Base-by-base conservation (phyloP, 1,140 invertebrate genomes). In the Kradibia gibbosae region DNA sequence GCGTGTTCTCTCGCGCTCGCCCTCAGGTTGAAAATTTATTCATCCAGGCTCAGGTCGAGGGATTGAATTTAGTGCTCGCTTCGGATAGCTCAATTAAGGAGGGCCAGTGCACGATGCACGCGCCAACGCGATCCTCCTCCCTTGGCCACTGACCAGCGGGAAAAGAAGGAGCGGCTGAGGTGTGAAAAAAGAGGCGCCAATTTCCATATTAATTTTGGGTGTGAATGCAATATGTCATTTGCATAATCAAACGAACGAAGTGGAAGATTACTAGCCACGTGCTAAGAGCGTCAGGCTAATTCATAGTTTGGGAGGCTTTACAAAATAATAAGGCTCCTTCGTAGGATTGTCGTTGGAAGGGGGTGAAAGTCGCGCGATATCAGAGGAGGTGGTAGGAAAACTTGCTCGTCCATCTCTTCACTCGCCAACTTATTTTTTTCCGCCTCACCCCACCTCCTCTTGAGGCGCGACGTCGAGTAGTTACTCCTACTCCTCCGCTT, bases 271-370 rank as follows among this genome's bases (percentile, higher is more conserved):
- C 71, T 36, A 53, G 39, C n/a, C 17, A 42, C 34, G 34, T 53
- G 84, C 85, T 67, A 39, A 39, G 34, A 8, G 3, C 34, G 20
- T 20, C 4, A 39, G 15, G 34, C 31, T 65, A 84, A 80, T 80
- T 73, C 55, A 73, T 80, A 62, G 67, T 73, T 84, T 74, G 84
- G 82, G 57, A 83, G 85, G 83, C 82, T 86, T 85, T 84, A 83
- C 72, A 85, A 84, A 82, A 85, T 85, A 85, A 85, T 85, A 85
- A 80, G 81, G 84, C 83, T 83, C 82, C 76, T 82, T 78, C n/a
- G 17, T 67, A 34, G 17, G 34, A n/a, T 3, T 5, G 34, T 7
- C n/a, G 7, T 34, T 10, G 20, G 4, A 67, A 67, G 11, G 36
- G 13, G 34, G 17, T 0, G 13, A 39, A 39, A 20, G n/a, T 67